phyloP scores from a whole-genome alignment of 2,888 invertebrate genomes.

The Dioctria rufipes region DNA sequence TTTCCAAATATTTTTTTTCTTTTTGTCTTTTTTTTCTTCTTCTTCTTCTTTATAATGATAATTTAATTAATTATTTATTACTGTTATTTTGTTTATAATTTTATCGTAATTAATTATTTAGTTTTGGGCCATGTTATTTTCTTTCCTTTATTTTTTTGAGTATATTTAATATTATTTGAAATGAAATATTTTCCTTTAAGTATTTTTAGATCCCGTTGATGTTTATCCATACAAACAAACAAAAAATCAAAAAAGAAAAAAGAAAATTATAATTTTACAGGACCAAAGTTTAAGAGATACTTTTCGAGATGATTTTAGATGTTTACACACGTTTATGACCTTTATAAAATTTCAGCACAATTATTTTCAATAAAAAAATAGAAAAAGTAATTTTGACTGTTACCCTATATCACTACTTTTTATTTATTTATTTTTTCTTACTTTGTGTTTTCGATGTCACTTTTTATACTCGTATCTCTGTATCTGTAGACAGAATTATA shows the following conservation, averaged over 20 bases:
- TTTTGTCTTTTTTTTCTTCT: neutral
- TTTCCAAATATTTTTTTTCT: constrained; percentile 41
- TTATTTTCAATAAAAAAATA: no score
- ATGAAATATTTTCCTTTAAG: constrained; percentile 34
- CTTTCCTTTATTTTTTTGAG: neutral
- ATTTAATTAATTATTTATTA: neutral
- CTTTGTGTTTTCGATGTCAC: constrained; percentile 40
- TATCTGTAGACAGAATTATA: constrained; percentile 20
- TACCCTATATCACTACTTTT: constrained; percentile 14
- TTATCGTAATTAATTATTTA: neutral
- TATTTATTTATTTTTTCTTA: neutral
- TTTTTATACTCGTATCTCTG: neutral
- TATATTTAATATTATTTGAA: constrained; percentile 5
- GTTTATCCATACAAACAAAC: constrained; percentile 46
- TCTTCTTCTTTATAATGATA: neutral
- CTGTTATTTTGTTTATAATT: neutral
- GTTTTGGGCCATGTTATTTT: neutral
- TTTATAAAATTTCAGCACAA: constrained; percentile 26
- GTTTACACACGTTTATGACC: constrained; percentile 8
- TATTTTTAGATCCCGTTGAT: constrained; percentile 58
- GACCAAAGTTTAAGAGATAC: neutral
- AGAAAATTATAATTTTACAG: neutral
- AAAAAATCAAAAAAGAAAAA: neutral
- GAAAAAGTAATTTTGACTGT: constrained; percentile 27
- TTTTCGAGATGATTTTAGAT: neutral